Conservation (phyloP, 2,113 vertebrate genomes). For the Penelope pileata region DNA sequence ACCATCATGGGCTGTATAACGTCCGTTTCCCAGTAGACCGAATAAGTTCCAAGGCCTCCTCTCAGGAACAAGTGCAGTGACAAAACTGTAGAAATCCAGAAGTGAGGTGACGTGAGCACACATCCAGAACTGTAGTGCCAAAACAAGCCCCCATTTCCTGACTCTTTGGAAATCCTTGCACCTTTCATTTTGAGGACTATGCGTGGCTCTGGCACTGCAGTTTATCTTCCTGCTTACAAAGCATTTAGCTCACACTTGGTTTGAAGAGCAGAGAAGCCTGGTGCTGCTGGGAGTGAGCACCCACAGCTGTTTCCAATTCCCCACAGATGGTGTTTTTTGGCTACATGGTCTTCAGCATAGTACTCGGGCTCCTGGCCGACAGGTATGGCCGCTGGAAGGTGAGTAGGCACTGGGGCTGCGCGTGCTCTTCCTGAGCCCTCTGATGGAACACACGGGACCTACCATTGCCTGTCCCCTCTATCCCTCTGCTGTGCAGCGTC, state of each 20-base stretch:
- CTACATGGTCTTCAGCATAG: slow-evolving; percentile 91
- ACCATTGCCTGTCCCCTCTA: not conserved
- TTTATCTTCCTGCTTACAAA: not conserved
- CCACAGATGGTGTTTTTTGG: slow-evolving; percentile 95
- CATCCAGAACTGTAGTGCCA: not conserved
- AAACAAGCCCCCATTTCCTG: not conserved
- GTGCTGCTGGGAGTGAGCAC: not conserved
- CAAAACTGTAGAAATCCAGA: not conserved
- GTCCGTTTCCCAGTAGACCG: not conserved
- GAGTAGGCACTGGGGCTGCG: fast-evolving
- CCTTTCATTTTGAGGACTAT: not conserved
- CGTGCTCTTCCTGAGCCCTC: fast-evolving
- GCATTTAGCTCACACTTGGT: fast-evolving
- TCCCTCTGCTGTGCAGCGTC: not conserved
- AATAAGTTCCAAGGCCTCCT: not conserved
- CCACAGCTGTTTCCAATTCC: not conserved
- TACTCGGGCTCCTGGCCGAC: slow-evolving; percentile 88
- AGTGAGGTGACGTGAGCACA: not conserved
- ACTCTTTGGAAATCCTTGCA: not conserved
- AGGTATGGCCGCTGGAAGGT: slow-evolving; percentile 95
- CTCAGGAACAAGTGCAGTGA: not conserved
- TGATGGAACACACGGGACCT: not conserved
- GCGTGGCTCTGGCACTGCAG: not conserved
- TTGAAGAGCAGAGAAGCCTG: not conserved
- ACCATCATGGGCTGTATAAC: not conserved